phyloP scores from a whole-genome alignment of 1,140 invertebrate species.

The Pectinophora gossypiella region DNA sequence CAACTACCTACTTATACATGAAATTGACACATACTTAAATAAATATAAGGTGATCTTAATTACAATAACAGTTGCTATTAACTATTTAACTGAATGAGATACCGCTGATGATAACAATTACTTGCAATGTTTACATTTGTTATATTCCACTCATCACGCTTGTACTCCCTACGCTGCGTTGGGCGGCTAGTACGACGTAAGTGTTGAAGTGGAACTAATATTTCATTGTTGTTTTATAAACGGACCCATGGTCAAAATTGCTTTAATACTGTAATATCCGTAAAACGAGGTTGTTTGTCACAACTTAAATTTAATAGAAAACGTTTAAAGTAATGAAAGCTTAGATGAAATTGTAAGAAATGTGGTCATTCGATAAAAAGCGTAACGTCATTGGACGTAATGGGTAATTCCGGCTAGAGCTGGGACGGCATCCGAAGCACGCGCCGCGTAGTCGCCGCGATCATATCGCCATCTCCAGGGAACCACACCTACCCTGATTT shows the following conservation, averaged over 20 bases:
- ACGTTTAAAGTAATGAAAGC: conserved; percentile 65
- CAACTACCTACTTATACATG: no score
- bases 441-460: conserved; percentile 56
- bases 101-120: no score
- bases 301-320: conserved; percentile 52
- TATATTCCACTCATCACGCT: no score
- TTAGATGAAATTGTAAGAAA: conserved; percentile 46
- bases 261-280: conserved; percentile 38
- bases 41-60: no score
- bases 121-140: no score
- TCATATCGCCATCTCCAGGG: conserved; percentile 65
- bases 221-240: background rate
- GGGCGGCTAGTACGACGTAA: background rate
- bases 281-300: conserved; percentile 55
- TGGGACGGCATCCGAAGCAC: conserved; percentile 59
- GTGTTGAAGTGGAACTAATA: background rate
- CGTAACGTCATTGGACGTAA: conserved; percentile 68
- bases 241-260: conserved; percentile 23
- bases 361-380: conserved; percentile 50
- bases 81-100: no score
- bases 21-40: no score
- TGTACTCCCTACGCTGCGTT: no score
- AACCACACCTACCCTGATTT: conserved; percentile 27
- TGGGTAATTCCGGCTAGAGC: conserved; percentile 56
- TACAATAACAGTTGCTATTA: no score